Evolutionary conservation across 2,797 vertebrate species (phyloP), one percentile per base, ranked within the genome.

Genomic region (Chiroxiphia lanceolata): DNA sequence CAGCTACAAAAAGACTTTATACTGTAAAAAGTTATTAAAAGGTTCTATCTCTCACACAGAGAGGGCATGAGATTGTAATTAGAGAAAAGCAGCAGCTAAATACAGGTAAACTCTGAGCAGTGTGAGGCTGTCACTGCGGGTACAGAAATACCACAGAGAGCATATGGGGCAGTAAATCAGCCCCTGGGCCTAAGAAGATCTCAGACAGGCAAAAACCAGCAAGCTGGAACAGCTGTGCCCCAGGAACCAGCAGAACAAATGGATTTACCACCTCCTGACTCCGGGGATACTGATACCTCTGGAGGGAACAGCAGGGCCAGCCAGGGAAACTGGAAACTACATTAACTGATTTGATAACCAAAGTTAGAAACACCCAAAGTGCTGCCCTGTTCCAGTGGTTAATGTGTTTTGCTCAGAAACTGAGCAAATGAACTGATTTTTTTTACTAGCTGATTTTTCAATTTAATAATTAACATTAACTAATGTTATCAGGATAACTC

Each of bases 201-300:
- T 72, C 86, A 95, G 93, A 48, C 85, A 90, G 56, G 70, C 93
- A 81, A 72, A 87, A 75, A 80, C 40, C 60, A 83, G 91, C 64
- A 21, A 91, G 80, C 85, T 82, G 90, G 27, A 82, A 79, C 95
- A 96, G 95, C 96, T 96, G 96, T 72, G 90, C 54, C 77, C 63
- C 74, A 63, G 90, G 83, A 94, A 75, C 61, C 8, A 61, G 95
- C 92, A 95, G 90, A 95, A 93, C 94, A 0, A 93, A 95, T 93
- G 90, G 92, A 95, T 96, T 96, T 93, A 67, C 44, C 70, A 11
- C 42, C 93, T 84, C 92, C 85, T 27, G 74, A 33, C 72, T 84
- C 3, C 86, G 76, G 88, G 4, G 40, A 93, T 16, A 57, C 45
- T 76, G 38, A 4, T 20, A 25, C 48, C 83, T 68, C 92, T 88